Evolutionary conservation across 2,797 vertebrate species (phyloP), one percentile per base, ranked within the genome.

Genomic region (Phrynocephalus guinanensis): DNA sequence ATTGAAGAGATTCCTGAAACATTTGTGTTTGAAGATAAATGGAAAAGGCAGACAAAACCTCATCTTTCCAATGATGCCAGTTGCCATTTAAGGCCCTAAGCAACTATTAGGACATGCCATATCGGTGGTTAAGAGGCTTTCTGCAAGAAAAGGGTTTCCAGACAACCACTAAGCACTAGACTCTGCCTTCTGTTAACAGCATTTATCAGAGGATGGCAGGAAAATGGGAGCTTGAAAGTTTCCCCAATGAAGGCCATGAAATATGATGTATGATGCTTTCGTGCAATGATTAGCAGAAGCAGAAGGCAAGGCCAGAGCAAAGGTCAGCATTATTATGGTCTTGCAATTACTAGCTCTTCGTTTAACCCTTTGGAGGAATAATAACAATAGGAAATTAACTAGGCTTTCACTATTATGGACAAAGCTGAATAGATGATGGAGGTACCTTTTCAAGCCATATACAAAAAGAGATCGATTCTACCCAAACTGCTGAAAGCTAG

Each of bases 261-360:
- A 94, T 89, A 94, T 93, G 95, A 93, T 92, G 92, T 94, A 94
- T 93, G 92, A 93, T 30, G 76, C 85, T 90, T 94, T 84, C 88
- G 91, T n/a, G 79, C 79, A 93, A 91, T 87, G 78, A 93, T 30
- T 93, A 91, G 86, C 78, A 92, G 89, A 78, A 92, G 91, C 77
- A 92, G 82, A 89, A 75, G 86, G 92, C 89, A 92, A 88, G 77
- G 44, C 82, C 86, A 85, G 90, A 90, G 94, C 85, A 75, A 71
- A 83, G 95, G 95, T 95, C 94, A 93, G 6, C 52, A 89, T 68
- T 78, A 88, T 90, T 92, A 79, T 92, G 91, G 92, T 93, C 87
- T 92, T 91, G 92, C 95, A 94, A 93, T 95, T 94, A 95, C 18
- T 85, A 26, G 78, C 93, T 90, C 95, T 92, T 93, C 95, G 93